phyloP scores from a whole-genome alignment of 2,797 vertebrate genomes.

The Sciurus vulgaris region DNA sequence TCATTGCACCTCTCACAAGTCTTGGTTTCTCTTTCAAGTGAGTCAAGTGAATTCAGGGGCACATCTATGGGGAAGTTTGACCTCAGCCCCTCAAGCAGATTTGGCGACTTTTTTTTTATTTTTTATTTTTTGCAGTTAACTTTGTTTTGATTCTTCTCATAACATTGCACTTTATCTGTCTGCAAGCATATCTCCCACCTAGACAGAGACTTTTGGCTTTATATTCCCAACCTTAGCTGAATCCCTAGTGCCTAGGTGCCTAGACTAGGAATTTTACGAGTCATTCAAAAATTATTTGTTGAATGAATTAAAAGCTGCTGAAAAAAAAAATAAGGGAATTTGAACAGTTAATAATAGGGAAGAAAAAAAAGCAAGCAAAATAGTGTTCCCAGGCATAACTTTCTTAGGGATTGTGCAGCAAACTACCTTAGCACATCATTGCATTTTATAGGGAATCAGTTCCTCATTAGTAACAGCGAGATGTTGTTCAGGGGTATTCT shows the following conservation, averaged over 20 bases:
- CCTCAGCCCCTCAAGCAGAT: neutral
- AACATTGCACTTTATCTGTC: neutral
- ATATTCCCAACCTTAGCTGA: neutral
- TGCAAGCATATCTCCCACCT: neutral
- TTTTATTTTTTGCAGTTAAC: neutral
- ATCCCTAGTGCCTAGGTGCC: neutral
- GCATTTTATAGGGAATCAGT: neutral
- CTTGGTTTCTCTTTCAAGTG: neutral
- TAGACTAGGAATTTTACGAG: constrained; percentile 33
- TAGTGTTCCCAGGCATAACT: neutral
- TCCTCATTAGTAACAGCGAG: constrained; percentile 15
- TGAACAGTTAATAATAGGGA: constrained; percentile 50
- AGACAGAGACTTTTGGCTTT: constrained; percentile 42
- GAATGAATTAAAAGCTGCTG: constrained; percentile 37
- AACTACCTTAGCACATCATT: neutral
- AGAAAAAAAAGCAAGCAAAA: constrained; percentile 1
- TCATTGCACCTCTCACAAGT: neutral
- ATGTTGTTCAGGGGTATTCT: neutral
- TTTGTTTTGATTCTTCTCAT: constrained; percentile 23
- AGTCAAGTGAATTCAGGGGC: neutral
- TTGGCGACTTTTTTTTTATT: neutral
- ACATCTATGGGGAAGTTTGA: neutral
- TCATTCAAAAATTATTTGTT: constrained; percentile 56
- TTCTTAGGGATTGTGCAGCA: neutral
- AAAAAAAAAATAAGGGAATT: constrained; percentile 51